These are phyloP conservation scores for Mythimna lalbum DNA, from an alignment of 2,888 invertebrate genomes.

Conservation along the genomic window DNA sequence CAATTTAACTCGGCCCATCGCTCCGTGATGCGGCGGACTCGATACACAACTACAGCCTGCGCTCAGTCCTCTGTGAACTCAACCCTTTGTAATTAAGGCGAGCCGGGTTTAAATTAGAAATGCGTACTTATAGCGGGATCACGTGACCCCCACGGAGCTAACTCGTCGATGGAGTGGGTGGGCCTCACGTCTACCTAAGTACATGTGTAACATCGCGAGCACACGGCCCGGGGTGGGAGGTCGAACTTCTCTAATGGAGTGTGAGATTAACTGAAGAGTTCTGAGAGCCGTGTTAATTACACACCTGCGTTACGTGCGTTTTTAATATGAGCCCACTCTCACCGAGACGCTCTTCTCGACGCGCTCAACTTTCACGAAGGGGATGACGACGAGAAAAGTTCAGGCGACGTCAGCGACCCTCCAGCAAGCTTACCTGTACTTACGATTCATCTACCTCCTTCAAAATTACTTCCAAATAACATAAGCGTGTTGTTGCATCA, in stretches of 20 bases:
- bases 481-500: slow-evolving; percentile 12
- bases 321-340: slow-evolving; percentile 59
- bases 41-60: neutral
- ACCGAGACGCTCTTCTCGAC: slow-evolving; percentile 27
- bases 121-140: slow-evolving; percentile 17
- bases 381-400: slow-evolving; percentile 47
- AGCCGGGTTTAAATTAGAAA: slow-evolving; percentile 31
- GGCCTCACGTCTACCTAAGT: neutral
- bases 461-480: slow-evolving; percentile 23
- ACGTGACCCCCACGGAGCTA: slow-evolving; percentile 7
- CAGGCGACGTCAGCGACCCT: slow-evolving; percentile 16
- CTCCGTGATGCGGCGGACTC: neutral
- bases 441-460: neutral
- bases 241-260: slow-evolving; percentile 73
- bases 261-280: slow-evolving; percentile 63
- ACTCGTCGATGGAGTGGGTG: slow-evolving; percentile 4
- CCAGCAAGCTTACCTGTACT: neutral
- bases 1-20: neutral
- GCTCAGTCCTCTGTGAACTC: slow-evolving; percentile 8
- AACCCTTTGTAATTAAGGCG: slow-evolving; percentile 30
- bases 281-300: slow-evolving; percentile 60
- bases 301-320: slow-evolving; percentile 43
- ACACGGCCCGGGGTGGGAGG: slow-evolving; percentile 12
- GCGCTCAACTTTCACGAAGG: slow-evolving; percentile 43
- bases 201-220: neutral